Evolutionary conservation across 2,888 invertebrate genomes (phyloP), one percentile per base, ranked within the genome.

Genomic region (Saturnia japonica): DNA sequence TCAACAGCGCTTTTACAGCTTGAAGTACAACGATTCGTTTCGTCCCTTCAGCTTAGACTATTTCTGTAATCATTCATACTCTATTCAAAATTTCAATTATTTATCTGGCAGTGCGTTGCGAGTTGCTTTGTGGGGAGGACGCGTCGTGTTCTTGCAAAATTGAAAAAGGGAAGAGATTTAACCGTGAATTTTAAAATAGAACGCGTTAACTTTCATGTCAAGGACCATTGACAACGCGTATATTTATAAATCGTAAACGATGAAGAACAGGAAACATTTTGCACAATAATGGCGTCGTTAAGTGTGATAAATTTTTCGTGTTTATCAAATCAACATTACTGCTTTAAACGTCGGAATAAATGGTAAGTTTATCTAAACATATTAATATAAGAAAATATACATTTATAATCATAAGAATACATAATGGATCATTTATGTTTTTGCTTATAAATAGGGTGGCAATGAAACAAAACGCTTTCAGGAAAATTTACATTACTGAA

Each of bases 1-100:
- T 1, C 16, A 64, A 64, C 16, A n/a, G 88, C 89, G 88, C 82
- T 86, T 72, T 40, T 42, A 74, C 75, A 71, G 76, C 74, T 80
- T 87, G 68, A 69, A 28, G 68, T 68, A 68, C 71, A 72, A 72
- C 69, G 47, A 66, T 71, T 67, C 75, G 73, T 84, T 84, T 84
- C 90, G 87, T 84, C 90, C 91, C 91, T 86, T 86, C 83, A 81
- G 85, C 64, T 40, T 64, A 40, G 40, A 62, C 90, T 90, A 90
- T 91, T 90, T 89, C 86, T 88, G 90, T 87, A 88, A 83, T 89
- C 90, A 90, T 90, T 91, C 87, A 87, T 79, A 80, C 81, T 87
- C 79, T 88, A 87, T 89, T 88, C 88, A 88, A 86, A 34, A 87
- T 89, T 88, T 88, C 88, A 86, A 85, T 81, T 77, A 54, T 22